These are phyloP conservation scores for Archaeoteleia sp. DNA, from an alignment of 2,888 invertebrate species.

Conservation along the genomic window DNA sequence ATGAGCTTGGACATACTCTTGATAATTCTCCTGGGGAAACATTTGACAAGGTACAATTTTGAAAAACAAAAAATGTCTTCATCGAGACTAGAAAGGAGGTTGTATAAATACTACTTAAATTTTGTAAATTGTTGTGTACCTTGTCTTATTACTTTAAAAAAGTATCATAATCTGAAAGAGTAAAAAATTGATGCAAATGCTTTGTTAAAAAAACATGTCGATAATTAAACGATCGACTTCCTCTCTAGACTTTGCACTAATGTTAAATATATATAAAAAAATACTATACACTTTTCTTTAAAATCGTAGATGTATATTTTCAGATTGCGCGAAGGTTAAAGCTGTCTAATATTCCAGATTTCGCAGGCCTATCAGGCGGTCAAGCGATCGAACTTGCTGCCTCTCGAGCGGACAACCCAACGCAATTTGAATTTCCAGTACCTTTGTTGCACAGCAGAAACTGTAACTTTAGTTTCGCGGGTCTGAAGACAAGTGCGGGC, in stretches of 20 bases:
- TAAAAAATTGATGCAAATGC: no score
- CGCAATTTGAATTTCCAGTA: constrained; percentile 81
- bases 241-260: no score
- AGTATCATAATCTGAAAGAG: no score
- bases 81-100: no score
- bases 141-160: no score
- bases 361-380: constrained; percentile 86
- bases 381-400: constrained; percentile 90
- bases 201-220: no score
- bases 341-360: constrained; percentile 85
- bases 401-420: constrained; percentile 79
- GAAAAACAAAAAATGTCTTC: no score
- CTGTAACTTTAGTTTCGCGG: constrained; percentile 95
- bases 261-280: constrained; percentile 4
- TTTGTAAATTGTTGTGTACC: no score
- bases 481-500: constrained; percentile 81
- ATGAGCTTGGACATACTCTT: constrained; percentile 84
- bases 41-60: constrained; percentile 86
- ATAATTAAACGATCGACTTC: no score
- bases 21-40: constrained; percentile 96
- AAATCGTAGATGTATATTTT: constrained; percentile 41
- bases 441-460: constrained; percentile 81
- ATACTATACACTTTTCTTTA: neutral
- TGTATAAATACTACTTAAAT: no score
- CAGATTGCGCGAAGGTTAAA: constrained; percentile 89